Conservation (phyloP, 2,888 invertebrate genomes). For the Eupithecia tripunctaria region DNA sequence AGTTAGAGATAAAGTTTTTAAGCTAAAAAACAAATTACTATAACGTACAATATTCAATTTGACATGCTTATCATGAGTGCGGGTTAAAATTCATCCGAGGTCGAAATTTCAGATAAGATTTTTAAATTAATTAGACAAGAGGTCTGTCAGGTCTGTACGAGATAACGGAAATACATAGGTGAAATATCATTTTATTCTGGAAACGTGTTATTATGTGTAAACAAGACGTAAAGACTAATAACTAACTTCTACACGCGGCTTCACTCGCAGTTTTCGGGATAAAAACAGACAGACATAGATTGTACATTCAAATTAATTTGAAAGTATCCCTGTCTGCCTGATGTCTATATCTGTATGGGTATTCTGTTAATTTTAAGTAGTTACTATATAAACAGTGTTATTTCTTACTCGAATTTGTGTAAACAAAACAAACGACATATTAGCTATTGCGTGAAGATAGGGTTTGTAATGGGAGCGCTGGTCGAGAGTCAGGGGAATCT, state of each 20-base stretch:
- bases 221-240: no score
- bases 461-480: no score
- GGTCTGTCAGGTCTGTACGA: background rate
- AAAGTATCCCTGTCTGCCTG: no score
- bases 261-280: background rate
- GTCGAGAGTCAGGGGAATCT: no score
- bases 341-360: background rate
- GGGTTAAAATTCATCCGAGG: background rate
- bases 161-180: background rate
- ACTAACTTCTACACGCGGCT: background rate
- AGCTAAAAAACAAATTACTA: background rate
- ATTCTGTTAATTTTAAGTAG: no score
- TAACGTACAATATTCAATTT: background rate
- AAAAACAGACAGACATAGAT: background rate
- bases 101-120: background rate
- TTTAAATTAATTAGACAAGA: background rate
- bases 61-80: background rate
- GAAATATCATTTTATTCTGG: background rate
- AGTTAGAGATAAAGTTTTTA: background rate
- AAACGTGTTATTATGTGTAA: background rate
- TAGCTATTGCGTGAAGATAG: no score
- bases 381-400: no score
- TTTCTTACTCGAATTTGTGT: no score
- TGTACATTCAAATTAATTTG: no score
- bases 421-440: no score